Percentiles rank a stretch among this genome's conserved stretches.
phyloP scores from a whole-genome alignment of 1,140 invertebrate species.

The Temnothorax curvispinosus region DNA sequence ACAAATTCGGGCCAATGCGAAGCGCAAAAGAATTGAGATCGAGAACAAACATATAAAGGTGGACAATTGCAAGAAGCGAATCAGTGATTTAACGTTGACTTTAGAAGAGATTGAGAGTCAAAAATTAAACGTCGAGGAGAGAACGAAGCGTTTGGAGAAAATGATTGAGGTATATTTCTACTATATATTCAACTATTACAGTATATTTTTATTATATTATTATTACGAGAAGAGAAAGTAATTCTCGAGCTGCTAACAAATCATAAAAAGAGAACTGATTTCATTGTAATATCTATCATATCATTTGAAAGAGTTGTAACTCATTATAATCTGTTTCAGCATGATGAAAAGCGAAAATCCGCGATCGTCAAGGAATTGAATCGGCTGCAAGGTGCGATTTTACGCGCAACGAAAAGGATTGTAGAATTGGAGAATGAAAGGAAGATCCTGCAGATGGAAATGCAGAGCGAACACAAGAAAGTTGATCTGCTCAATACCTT shows the following conservation, averaged over 20 bases:
- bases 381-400: constrained; percentile 74
- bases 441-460: constrained; percentile 73
- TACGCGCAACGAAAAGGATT: constrained; percentile 67
- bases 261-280: neutral
- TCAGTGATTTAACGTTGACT: constrained; percentile 77
- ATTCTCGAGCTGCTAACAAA: neutral
- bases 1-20: constrained; percentile 71
- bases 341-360: constrained; percentile 79
- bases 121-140: constrained; percentile 79
- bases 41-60: constrained; percentile 76
- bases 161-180: constrained; percentile 81
- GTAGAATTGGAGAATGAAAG: constrained; percentile 76
- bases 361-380: constrained; percentile 73
- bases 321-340: constrained; percentile 66
- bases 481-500: constrained; percentile 69
- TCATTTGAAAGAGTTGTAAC: neutral
- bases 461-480: constrained; percentile 74
- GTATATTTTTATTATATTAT: neutral
- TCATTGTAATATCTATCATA: neutral
- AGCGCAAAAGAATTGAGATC: constrained; percentile 73
- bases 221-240: neutral
- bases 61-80: constrained; percentile 71
- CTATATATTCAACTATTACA: neutral
- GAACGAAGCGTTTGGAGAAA: constrained; percentile 80
- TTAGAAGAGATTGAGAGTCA: constrained; percentile 74